A percentile compares a stretch with the other conserved stretches of the same genome.
phyloP scores from a whole-genome alignment of 2,113 vertebrate species.

The Nipponia nippon region DNA sequence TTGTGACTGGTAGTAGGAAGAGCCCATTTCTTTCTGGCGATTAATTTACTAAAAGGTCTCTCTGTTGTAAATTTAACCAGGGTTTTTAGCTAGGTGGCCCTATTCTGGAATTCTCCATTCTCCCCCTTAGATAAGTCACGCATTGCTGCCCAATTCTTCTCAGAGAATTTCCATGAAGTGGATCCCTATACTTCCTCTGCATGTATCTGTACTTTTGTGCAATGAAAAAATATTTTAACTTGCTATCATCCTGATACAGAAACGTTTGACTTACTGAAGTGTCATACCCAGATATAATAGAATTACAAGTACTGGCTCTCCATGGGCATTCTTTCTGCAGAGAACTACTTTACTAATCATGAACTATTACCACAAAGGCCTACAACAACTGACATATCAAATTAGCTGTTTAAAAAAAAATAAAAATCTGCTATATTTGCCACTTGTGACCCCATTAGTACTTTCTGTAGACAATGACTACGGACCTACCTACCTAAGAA shows the following conservation, averaged over 20 bases:
- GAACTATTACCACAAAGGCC: background rate
- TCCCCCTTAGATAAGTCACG: background rate
- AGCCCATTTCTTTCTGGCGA: background rate
- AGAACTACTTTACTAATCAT: background rate
- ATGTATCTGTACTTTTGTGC: background rate
- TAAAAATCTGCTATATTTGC: background rate
- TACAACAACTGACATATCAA: background rate
- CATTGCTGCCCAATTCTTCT: background rate
- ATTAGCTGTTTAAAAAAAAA: background rate
- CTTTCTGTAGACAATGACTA: background rate
- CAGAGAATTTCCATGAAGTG: background rate
- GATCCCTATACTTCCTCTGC: background rate
- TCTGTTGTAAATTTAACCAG: background rate
- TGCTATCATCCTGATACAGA: background rate
- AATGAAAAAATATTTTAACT: background rate
- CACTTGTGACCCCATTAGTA: background rate
- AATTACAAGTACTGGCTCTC: background rate
- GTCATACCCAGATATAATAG: background rate
- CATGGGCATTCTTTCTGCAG: fast-evolving
- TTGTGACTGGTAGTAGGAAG: background rate
- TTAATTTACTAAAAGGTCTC: background rate
- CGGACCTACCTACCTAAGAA: background rate
- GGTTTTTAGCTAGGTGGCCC: background rate
- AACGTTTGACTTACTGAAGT: background rate
- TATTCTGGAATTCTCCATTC: background rate